Evolutionary conservation across 2,113 vertebrate species (phyloP), one percentile per base, ranked within the genome.

Genomic region (Aegithalos caudatus): DNA sequence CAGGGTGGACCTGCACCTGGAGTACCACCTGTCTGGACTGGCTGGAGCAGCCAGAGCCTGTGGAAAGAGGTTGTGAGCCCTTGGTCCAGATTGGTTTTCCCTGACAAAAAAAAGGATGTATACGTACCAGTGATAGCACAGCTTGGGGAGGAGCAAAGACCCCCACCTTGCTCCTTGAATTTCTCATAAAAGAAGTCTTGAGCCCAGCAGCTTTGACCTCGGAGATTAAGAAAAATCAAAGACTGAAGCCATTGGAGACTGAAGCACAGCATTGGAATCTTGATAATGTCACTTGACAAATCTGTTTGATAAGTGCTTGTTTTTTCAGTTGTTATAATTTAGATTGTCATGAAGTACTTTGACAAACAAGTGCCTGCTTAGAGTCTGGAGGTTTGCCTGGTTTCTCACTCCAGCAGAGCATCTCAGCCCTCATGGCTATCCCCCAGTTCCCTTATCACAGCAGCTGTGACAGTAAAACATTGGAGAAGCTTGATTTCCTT

Each of bases 1-100:
- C 33, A 67, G 23, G 19, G 10, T 40, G 11, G 25, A 29, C 9
- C 18, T 31, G 28, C 2, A 7, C 18, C 4, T 4, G 12, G 16
- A 2, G 4, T 13, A 66, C 20, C 18, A 29, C 15, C 21, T 4
- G 1, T 12, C 29, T 51, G 29, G 18, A 27, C 2, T 2, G 47
- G 23, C 21, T 56, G 20, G 18, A 31, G 14, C 9, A 56, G 15
- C 5, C 13, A 33, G 38, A 12, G 31, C 21, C 23, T 28, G 25
- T 5, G 27, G n/a, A 71, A 45, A 58, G 33, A 45, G 20, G 2
- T 2, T 35, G 12, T 4, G 4, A 72, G 28, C 12, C 27, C 33
- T 80, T 6, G 1, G 21, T 21, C 21, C n/a, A 61, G 31, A 9
- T 0, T 21, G 11, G 7, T 38, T 85, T 85, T 64, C 53, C 40